phyloP scores from a whole-genome alignment of 2,797 vertebrate genomes.

The Hozukius guyotensis region DNA sequence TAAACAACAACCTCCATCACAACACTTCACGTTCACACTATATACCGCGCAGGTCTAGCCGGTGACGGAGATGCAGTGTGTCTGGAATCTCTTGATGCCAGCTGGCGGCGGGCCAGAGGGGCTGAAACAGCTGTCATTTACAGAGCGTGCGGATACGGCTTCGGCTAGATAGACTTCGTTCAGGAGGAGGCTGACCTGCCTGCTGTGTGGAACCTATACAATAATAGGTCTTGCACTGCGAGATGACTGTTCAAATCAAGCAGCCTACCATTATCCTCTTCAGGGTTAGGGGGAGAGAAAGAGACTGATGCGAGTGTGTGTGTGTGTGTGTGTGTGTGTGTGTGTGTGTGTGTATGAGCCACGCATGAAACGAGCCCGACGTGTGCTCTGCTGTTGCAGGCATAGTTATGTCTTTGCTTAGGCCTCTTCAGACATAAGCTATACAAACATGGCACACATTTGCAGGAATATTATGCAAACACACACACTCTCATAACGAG shows the following conservation, averaged over 20 bases:
- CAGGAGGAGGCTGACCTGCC: slow-evolving; percentile 70
- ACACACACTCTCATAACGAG: slow-evolving; percentile 15
- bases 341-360: neutral
- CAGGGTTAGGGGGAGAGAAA: slow-evolving; percentile 55
- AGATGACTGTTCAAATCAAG: slow-evolving; percentile 78
- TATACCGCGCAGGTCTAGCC: slow-evolving; percentile 40
- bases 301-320: slow-evolving; percentile 11
- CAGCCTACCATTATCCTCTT: slow-evolving; percentile 80
- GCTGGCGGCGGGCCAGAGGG: slow-evolving; percentile 66
- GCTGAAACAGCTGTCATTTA: slow-evolving; percentile 75
- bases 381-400: neutral
- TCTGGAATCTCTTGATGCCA: slow-evolving; percentile 56
- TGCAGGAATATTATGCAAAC: slow-evolving; percentile 26
- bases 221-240: slow-evolving; percentile 70
- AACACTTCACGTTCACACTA: slow-evolving; percentile 47
- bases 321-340: slow-evolving; percentile 4
- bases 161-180: slow-evolving; percentile 61
- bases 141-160: slow-evolving; percentile 39
- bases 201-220: slow-evolving; percentile 75
- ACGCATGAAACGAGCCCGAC: neutral
- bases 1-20: slow-evolving; percentile 73
- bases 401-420: slow-evolving; percentile 20
- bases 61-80: slow-evolving; percentile 41
- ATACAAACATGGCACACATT: slow-evolving; percentile 39
- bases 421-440: slow-evolving; percentile 46